Evolutionary conservation across 2,113 vertebrate genomes (phyloP).

Genomic region (Mesembrinibis cayennensis): DNA sequence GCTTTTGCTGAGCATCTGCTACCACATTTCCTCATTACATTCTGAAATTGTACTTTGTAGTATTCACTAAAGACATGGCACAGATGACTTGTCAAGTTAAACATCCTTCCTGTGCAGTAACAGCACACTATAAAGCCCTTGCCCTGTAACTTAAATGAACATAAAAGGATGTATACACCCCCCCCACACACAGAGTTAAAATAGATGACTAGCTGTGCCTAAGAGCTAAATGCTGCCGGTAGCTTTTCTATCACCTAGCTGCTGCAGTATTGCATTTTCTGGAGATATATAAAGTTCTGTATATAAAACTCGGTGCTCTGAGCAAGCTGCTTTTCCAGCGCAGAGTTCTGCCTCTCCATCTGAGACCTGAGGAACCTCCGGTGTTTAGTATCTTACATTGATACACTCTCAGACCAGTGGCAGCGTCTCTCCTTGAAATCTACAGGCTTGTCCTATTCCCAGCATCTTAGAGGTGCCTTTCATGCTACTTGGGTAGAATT

Average conservation of each 20-base stretch:
- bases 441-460: background rate
- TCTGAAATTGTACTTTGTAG: slow-evolving; percentile 43
- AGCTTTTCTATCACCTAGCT: background rate
- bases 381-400: background rate
- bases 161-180: background rate
- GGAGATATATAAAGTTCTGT: background rate
- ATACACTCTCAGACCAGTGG: background rate
- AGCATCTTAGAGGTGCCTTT: background rate
- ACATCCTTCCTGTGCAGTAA: slow-evolving; percentile 42
- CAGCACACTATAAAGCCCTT: slow-evolving; percentile 1
- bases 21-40: slow-evolving; percentile 14
- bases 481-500: background rate
- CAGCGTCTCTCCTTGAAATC: background rate
- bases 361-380: background rate
- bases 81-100: slow-evolving; percentile 58
- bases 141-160: slow-evolving; percentile 35
- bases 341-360: background rate
- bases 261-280: background rate
- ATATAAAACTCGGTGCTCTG: background rate
- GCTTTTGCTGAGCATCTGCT: slow-evolving; percentile 50
- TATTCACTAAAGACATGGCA: slow-evolving; percentile 18
- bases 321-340: background rate
- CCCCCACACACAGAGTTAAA: background rate
- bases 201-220: background rate
- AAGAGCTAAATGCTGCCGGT: background rate